Conservation (phyloP, 2,797 vertebrate genomes). For the Sebastes taczanowskii region DNA sequence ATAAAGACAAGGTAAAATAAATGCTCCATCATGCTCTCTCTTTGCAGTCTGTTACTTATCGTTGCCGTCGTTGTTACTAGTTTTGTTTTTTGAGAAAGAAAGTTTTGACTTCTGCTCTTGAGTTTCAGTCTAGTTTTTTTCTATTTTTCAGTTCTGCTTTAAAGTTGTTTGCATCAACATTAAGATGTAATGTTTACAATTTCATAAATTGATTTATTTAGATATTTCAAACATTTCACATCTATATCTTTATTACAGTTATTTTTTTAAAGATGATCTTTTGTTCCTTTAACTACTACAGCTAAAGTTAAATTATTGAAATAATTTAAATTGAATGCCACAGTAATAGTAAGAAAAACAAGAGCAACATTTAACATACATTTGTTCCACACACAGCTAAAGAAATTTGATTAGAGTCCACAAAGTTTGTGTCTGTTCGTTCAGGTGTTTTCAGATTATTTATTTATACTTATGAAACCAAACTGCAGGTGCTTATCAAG, state of each 20-base stretch:
- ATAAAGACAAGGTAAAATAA: constrained; percentile 85
- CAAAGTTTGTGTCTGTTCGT: background rate
- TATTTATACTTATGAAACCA: background rate
- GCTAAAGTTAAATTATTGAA: background rate
- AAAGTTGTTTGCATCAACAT: background rate
- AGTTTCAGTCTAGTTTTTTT: background rate
- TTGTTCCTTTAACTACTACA: background rate
- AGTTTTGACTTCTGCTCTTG: background rate
- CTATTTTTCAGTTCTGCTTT: background rate
- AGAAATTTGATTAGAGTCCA: background rate
- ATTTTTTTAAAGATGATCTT: background rate
- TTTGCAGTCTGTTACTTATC: background rate
- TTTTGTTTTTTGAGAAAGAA: background rate
- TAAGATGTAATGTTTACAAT: background rate
- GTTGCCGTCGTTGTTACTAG: rapidly evolving
- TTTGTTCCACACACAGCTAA: background rate
- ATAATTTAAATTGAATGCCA: too few species aligned
- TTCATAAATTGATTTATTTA: too few species aligned
- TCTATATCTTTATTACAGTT: background rate
- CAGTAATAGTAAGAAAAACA: too few species aligned
- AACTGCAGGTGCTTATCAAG: background rate
- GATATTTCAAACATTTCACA: too few species aligned
- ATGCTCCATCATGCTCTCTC: background rate
- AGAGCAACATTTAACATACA: background rate
- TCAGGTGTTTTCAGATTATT: background rate